Percentiles rank a stretch among this genome's conserved stretches.
phyloP scores from a whole-genome alignment of 2,113 vertebrate genomes.

The Panurus biarmicus region DNA sequence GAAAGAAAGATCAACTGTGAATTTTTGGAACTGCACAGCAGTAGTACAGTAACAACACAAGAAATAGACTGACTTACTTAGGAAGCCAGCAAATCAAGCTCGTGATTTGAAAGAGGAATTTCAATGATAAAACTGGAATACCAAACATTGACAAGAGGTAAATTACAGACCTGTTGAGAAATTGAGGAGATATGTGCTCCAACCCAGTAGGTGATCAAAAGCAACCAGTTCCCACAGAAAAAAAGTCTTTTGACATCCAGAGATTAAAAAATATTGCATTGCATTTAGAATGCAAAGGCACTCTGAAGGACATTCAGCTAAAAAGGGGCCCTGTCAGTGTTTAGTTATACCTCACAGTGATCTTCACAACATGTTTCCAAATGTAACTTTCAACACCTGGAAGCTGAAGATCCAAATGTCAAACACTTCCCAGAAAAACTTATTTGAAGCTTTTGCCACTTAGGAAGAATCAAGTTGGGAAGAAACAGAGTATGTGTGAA shows the following conservation, averaged over 20 bases:
- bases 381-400: neutral
- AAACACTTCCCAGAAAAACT: neutral
- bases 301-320: neutral
- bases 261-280: neutral
- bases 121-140: neutral
- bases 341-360: neutral
- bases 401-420: neutral
- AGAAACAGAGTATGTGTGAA: neutral
- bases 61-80: neutral
- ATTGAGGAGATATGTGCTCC: neutral
- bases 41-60: neutral
- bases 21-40: neutral
- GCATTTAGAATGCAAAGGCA: neutral
- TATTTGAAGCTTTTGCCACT: neutral
- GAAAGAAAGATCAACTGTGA: neutral
- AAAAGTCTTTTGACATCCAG: neutral
- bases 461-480: neutral
- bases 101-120: neutral
- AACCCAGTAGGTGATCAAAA: neutral
- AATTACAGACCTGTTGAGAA: neutral
- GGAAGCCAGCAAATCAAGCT: neutral
- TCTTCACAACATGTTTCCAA: neutral
- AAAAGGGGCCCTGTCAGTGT: neutral
- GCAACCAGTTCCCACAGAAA: neutral
- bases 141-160: neutral